phyloP scores from a whole-genome alignment of 2,797 vertebrate species.

The Lagorchestes hirsutus region DNA sequence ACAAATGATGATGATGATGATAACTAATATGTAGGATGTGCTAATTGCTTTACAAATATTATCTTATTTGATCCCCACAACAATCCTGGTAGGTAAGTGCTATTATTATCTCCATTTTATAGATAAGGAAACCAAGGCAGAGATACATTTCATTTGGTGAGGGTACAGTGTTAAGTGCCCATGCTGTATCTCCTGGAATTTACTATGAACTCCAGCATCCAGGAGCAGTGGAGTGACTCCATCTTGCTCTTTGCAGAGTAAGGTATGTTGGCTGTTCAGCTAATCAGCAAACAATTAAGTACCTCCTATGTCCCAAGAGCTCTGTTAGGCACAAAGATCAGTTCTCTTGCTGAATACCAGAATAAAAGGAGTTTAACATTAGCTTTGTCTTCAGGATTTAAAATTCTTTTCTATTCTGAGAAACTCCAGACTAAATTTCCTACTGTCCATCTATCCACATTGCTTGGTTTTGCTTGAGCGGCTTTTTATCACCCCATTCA shows the following conservation, averaged over 20 bases:
- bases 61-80: not conserved
- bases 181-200: not conserved
- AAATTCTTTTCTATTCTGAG: not conserved
- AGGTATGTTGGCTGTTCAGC: not conserved
- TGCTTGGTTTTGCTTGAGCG: not conserved
- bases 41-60: not conserved
- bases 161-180: not conserved
- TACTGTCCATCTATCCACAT: not conserved
- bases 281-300: not conserved
- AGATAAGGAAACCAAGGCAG: not conserved
- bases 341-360: not conserved
- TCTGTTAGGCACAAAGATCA: not conserved
- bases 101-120: not conserved
- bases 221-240: not conserved
- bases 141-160: not conserved
- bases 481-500: not conserved
- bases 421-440: not conserved
- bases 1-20: not conserved
- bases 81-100: not conserved
- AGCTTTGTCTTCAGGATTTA: not conserved
- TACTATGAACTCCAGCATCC: not conserved
- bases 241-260: not conserved
- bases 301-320: not conserved
- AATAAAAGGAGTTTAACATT: not conserved
- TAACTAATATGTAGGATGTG: not conserved